Conservation (phyloP, 1,140 invertebrate species). For the Drosophila hydei region DNA sequence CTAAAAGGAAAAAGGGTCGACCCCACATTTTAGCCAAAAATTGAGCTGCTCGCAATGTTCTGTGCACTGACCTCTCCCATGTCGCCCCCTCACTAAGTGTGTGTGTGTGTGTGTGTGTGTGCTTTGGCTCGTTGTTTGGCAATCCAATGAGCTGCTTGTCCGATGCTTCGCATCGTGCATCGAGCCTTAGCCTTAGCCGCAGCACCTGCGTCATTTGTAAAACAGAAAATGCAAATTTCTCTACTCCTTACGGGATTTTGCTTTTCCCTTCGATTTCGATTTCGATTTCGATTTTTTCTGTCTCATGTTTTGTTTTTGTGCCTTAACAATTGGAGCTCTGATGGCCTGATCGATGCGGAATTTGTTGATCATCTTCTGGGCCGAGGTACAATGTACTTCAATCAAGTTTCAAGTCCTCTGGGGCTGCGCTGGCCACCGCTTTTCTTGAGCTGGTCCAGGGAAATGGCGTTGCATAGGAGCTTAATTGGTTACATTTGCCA, state of each 20-base stretch:
- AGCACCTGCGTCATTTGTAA: slow-evolving; percentile 9
- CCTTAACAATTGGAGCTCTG: slow-evolving; percentile 1
- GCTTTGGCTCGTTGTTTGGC: slow-evolving; percentile 17
- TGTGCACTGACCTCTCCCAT: neutral
- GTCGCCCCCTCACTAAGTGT: neutral
- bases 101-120: no score
- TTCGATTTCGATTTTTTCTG: neutral
- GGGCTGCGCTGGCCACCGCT: no score
- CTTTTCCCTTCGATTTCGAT: neutral
- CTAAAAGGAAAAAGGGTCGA: slow-evolving; percentile 11
- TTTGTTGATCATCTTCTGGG: no score
- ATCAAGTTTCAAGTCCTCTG: no score
- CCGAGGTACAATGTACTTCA: no score
- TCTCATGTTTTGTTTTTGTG: neutral
- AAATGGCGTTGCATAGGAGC: no score
- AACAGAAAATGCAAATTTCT: slow-evolving; percentile 4
- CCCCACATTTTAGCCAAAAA: slow-evolving; percentile 17
- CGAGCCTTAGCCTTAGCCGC: neutral
- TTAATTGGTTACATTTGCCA: no score
- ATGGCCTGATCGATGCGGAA: slow-evolving; percentile 11
- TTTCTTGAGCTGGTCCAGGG: no score
- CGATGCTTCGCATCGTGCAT: neutral
- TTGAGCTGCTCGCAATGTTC: slow-evolving; percentile 17
- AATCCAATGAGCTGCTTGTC: slow-evolving; percentile 40
- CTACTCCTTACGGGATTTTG: neutral